phyloP scores from a whole-genome alignment of 2,888 invertebrate genomes.

The Clostera curtula region DNA sequence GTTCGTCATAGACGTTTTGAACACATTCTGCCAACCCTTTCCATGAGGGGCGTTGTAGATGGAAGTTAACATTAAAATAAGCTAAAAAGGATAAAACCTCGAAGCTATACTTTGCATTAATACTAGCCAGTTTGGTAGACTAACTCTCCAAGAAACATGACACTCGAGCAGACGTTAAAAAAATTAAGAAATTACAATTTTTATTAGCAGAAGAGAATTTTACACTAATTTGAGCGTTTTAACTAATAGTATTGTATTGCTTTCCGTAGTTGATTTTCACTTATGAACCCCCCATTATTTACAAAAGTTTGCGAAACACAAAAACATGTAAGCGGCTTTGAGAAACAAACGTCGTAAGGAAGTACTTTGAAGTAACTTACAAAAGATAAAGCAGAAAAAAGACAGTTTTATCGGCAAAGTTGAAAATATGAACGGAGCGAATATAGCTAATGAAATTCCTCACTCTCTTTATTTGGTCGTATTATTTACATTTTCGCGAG shows the following conservation, averaged over 20 bases:
- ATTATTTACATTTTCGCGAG: not conserved
- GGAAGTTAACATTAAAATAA: too few relatives aligned
- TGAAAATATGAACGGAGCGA: conserved; percentile 36
- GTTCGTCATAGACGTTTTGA: too few relatives aligned
- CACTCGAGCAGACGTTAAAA: too few relatives aligned
- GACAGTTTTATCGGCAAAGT: conserved; percentile 49
- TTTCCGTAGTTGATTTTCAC: conserved; percentile 50
- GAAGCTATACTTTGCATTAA: too few relatives aligned
- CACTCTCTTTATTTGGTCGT: conserved; percentile 5
- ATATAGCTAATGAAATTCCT: conserved; percentile 25
- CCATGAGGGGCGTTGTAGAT: too few relatives aligned
- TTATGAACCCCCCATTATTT: conserved; percentile 16
- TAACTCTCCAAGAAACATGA: too few relatives aligned
- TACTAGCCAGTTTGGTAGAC: too few relatives aligned
- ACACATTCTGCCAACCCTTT: too few relatives aligned
- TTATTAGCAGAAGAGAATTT: conserved; percentile 41
- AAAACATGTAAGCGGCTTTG: conserved; percentile 15
- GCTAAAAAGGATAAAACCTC: too few relatives aligned
- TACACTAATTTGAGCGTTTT: conserved; percentile 63
- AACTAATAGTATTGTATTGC: conserved; percentile 50
- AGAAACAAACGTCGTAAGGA: conserved; percentile 18
- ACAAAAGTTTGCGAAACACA: conserved; percentile 17
- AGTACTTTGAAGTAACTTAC: conserved; percentile 10
- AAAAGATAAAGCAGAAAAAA: conserved; percentile 16
- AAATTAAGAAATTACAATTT: conserved; percentile 23